Conservation (phyloP, 2,113 vertebrate genomes). For the Pygoscelis antarcticus region DNA sequence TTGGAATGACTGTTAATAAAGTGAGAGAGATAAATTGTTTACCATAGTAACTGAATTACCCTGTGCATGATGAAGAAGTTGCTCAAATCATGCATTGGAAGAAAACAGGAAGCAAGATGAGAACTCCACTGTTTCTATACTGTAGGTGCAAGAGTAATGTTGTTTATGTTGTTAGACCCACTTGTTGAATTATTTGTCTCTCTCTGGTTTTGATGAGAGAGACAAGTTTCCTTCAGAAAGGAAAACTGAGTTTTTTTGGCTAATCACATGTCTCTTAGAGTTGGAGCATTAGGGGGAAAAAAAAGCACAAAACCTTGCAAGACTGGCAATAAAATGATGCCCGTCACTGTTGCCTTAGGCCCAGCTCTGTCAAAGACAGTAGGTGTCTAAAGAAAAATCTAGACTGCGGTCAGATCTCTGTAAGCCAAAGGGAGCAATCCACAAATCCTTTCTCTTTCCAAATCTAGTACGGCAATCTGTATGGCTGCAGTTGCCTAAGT, state of each 20-base stretch:
- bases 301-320: too few relatives aligned
- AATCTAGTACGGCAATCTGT: background rate
- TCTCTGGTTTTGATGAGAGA: background rate
- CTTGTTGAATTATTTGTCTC: background rate
- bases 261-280: too few relatives aligned
- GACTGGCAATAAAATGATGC: too few relatives aligned
- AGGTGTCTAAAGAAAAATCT: background rate
- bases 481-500: background rate
- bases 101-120: background rate
- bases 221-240: background rate
- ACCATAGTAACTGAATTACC: background rate
- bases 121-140: background rate
- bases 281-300: too few relatives aligned
- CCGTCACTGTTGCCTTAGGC: background rate
- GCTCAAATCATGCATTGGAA: background rate
- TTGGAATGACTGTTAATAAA: slow-evolving; percentile 43
- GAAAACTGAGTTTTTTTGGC: too few relatives aligned
- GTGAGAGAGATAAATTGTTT: background rate
- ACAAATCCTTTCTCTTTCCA: background rate
- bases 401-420: background rate
- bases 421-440: background rate
- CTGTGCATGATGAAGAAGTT: background rate
- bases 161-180: background rate
- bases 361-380: background rate
- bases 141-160: background rate